phyloP scores from a whole-genome alignment of 2,797 vertebrate genomes.

The Craterocephalus amniculus region DNA sequence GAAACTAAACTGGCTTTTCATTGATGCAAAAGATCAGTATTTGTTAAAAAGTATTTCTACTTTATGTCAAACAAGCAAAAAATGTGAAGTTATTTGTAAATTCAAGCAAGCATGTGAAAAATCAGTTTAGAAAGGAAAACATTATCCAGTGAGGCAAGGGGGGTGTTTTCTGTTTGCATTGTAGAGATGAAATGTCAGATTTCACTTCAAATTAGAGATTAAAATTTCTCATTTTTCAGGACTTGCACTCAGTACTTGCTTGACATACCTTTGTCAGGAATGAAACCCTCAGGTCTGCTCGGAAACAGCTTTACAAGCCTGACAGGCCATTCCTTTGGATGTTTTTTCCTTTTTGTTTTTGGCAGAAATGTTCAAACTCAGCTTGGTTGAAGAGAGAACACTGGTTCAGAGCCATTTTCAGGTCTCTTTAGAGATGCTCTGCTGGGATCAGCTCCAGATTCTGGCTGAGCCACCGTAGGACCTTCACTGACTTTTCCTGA shows the following conservation, averaged over 20 bases:
- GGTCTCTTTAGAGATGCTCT: neutral
- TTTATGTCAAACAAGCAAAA: no score
- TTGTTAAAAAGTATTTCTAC: neutral
- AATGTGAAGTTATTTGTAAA: no score
- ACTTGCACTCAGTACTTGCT: no score
- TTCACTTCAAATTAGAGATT: no score
- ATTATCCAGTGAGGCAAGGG: no score
- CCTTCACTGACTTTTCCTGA: neutral
- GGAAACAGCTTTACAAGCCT: neutral
- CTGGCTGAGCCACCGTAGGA: neutral
- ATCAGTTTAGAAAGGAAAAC: no score
- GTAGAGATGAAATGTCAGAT: no score
- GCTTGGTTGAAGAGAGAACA: neutral
- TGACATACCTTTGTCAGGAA: neutral
- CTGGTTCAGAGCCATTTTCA: neutral
- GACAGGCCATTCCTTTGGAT: neutral
- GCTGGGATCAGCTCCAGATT: constrained; percentile 5
- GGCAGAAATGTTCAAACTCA: constrained; percentile 6
- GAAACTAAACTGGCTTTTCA: neutral
- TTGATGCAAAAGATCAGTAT: neutral
- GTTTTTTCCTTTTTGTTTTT: neutral
- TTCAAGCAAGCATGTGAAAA: no score
- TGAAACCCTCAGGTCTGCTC: neutral
- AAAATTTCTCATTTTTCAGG: no score
- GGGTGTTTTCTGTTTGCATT: no score